Conservation (phyloP, 92 coral and sea anemone genomes). For the Epizoanthus fatuus region DNA sequence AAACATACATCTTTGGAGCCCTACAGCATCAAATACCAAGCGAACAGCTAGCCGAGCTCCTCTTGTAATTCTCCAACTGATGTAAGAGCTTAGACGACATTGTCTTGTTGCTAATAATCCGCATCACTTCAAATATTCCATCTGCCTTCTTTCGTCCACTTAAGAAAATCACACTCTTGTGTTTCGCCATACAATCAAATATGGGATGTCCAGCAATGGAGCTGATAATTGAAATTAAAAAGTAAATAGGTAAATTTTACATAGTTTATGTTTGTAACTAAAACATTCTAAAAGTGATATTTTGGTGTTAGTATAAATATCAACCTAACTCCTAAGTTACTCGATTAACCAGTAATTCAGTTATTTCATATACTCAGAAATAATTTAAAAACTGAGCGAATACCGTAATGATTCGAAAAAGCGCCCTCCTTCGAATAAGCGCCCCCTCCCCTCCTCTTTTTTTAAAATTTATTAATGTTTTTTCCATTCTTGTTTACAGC, state of each 20-base stretch:
- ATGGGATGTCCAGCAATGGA: constrained; percentile 39
- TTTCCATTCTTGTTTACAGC: no score
- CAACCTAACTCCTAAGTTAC: no score
- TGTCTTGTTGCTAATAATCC: constrained; percentile 26
- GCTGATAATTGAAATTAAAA: constrained; percentile 9
- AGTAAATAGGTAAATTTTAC: neutral
- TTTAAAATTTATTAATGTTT: no score
- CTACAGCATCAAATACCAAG: neutral
- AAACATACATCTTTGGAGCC: no score
- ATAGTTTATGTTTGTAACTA: neutral
- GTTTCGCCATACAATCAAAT: constrained; percentile 33
- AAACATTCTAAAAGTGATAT: no score
- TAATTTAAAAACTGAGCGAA: no score
- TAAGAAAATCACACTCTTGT: constrained; percentile 10
- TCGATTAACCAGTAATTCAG: no score
- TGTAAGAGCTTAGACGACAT: constrained; percentile 13
- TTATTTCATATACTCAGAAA: no score
- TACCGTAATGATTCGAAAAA: no score
- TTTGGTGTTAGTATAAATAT: no score
- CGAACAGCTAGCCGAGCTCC: constrained; percentile 8
- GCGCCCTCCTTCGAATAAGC: no score
- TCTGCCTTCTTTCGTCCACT: constrained; percentile 33
- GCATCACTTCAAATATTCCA: constrained; percentile 33
- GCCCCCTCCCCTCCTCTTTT: no score
- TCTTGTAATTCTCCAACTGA: constrained; percentile 15